Evolutionary conservation across 2,888 invertebrate species (phyloP).

Genomic region (Ashinkailepas kermadecensis): DNA sequence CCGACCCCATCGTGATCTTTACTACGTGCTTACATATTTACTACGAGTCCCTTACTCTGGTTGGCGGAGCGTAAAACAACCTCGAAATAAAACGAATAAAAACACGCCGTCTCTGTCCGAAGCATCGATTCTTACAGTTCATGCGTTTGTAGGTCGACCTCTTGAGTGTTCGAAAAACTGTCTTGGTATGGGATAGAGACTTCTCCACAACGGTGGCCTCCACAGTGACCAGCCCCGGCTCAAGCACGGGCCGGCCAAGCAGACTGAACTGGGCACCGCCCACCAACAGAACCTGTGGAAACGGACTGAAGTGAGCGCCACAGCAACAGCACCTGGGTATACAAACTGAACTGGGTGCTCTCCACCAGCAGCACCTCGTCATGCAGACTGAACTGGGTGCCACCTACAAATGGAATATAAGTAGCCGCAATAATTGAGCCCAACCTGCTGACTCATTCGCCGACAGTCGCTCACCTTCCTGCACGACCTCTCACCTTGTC

Average conservation of each 20-base stretch:
- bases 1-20: no score
- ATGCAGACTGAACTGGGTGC: no score
- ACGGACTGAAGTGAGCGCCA: conserved; percentile 48
- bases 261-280: conserved; percentile 73
- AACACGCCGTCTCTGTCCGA: no score
- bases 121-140: conserved; percentile 50
- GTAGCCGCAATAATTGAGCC: no score
- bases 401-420: no score
- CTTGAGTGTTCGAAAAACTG: conserved; percentile 50
- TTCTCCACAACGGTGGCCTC: conserved; percentile 78
- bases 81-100: no score
- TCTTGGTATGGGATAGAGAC: conserved; percentile 68
- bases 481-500: conserved; percentile 56
- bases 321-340: conserved; percentile 69
- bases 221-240: conserved; percentile 61
- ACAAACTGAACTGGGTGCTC: conserved; percentile 66
- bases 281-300: conserved; percentile 55
- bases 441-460: no score
- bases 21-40: no score
- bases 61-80: no score
- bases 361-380: conserved; percentile 61
- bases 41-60: no score
- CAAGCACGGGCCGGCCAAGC: conserved; percentile 69
- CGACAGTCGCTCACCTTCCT: no score
- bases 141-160: conserved; percentile 65